Percentiles rank a stretch among this genome's conserved stretches.
phyloP scores from a whole-genome alignment of 2,888 invertebrate genomes.

The Noctua fimbriata region DNA sequence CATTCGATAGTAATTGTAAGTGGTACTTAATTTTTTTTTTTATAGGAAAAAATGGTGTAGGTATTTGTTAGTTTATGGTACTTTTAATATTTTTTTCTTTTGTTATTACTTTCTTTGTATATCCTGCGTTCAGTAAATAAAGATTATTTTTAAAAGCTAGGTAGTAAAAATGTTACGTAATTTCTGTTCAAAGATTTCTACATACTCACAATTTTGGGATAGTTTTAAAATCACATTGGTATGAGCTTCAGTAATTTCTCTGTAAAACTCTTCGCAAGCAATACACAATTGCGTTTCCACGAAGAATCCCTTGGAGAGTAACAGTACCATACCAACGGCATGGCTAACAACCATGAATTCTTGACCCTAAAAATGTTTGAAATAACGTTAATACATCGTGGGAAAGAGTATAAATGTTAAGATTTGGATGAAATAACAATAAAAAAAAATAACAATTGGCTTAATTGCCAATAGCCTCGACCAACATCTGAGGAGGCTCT shows the following conservation, averaged over 20 bases:
- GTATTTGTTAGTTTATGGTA: no score
- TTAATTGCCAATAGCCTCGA: no score
- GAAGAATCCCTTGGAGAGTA: constrained; percentile 35
- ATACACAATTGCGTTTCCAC: constrained; percentile 37
- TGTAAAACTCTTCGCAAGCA: constrained; percentile 46
- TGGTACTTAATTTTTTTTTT: no score
- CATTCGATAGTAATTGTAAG: no score
- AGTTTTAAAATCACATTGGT: constrained; percentile 30
- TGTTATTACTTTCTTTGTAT: no score
- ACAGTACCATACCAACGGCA: constrained; percentile 24
- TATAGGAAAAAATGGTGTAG: no score
- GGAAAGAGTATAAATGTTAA: no score
- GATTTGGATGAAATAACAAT: not conserved
- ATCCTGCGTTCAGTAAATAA: no score
- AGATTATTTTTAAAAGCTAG: no score
- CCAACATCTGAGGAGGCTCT: no score
- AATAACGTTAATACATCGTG: not conserved
- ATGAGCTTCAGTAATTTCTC: constrained; percentile 27
- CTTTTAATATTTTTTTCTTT: no score
- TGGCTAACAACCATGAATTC: constrained; percentile 20
- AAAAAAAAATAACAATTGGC: no score
- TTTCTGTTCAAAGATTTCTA: not conserved
- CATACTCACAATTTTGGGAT: constrained; percentile 40
- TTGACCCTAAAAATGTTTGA: constrained; percentile 12
- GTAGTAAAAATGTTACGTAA: not conserved